phyloP scores from a whole-genome alignment of 2,888 invertebrate genomes.

The Tachina grossa region DNA sequence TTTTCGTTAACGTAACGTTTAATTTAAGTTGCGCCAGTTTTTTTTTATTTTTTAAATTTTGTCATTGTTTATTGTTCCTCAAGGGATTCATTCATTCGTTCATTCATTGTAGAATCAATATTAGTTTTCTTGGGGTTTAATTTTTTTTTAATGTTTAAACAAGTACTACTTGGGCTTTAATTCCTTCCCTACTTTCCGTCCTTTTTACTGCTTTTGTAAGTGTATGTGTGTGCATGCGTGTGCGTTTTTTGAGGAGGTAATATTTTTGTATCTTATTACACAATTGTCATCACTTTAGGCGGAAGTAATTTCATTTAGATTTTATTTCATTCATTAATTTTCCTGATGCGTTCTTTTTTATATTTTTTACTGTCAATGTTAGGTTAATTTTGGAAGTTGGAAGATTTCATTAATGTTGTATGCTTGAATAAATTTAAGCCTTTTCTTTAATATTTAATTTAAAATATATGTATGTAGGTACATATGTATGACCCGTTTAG shows the following conservation, averaged over 20 bases:
- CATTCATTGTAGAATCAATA: conserved; percentile 38
- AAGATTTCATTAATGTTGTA: conserved; percentile 53
- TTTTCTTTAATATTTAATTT: conserved; percentile 26
- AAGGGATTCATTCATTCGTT: conserved; percentile 55
- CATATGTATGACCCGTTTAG: no score
- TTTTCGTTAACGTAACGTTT: conserved; percentile 8
- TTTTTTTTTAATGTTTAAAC: conserved; percentile 41
- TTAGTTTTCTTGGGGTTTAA: conserved; percentile 52
- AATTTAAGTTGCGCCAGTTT: conserved; percentile 32
- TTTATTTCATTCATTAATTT: conserved; percentile 65
- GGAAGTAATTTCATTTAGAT: conserved; percentile 70
- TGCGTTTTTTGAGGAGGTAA: conserved; percentile 55
- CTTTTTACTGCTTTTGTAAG: neutral
- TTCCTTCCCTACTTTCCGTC: conserved; percentile 31
- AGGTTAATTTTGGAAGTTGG: conserved; percentile 50
- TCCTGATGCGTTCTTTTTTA: conserved; percentile 31
- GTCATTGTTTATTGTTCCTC: conserved; percentile 64
- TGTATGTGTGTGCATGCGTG: neutral
- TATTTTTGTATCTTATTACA: conserved; percentile 71
- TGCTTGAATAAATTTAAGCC: conserved; percentile 66
- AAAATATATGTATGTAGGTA: no score
- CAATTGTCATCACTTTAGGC: conserved; percentile 70
- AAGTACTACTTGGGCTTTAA: conserved; percentile 27
- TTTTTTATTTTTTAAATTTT: conserved; percentile 26
- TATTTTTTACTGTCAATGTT: conserved; percentile 39